A percentile compares a stretch with the other conserved stretches of the same genome.
phyloP scores from a whole-genome alignment of 2,113 vertebrate species.

The Corythaixoides concolor region DNA sequence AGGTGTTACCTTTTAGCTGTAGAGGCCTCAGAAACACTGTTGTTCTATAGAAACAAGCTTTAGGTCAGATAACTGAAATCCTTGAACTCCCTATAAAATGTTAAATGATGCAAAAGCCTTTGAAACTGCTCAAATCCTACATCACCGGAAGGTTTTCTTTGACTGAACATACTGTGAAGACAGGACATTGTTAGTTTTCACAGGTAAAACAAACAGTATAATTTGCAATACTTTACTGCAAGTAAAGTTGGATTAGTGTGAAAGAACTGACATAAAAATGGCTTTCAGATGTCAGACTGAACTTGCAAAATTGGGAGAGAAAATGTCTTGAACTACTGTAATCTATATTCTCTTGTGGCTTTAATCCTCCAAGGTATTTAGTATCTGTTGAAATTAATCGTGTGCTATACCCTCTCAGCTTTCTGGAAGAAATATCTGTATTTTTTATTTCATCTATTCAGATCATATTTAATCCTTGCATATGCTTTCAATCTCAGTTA shows the following conservation, averaged over 20 bases:
- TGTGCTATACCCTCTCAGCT: neutral
- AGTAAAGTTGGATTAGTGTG: neutral
- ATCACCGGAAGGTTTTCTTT: neutral
- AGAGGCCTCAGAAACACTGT: neutral
- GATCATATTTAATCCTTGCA: neutral
- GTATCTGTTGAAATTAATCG: constrained; percentile 11
- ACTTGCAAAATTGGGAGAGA: neutral
- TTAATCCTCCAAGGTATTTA: neutral
- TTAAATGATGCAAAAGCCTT: neutral
- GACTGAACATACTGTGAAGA: neutral
- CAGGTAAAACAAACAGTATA: neutral
- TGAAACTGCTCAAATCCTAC: neutral
- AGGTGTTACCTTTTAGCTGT: neutral
- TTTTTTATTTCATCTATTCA: neutral
- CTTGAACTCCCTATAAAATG: neutral
- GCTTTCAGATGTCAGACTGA: constrained; percentile 5
- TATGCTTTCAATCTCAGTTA: constrained; percentile 30
- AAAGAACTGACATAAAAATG: constrained; percentile 1
- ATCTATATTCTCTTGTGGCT: neutral
- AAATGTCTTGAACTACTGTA: neutral
- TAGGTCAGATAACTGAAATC: neutral
- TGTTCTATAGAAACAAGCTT: neutral
- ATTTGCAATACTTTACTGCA: neutral
- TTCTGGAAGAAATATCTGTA: neutral
- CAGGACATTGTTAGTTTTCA: neutral